phyloP scores from a whole-genome alignment of 2,797 vertebrate species.

The Pseudochirops corinnae region DNA sequence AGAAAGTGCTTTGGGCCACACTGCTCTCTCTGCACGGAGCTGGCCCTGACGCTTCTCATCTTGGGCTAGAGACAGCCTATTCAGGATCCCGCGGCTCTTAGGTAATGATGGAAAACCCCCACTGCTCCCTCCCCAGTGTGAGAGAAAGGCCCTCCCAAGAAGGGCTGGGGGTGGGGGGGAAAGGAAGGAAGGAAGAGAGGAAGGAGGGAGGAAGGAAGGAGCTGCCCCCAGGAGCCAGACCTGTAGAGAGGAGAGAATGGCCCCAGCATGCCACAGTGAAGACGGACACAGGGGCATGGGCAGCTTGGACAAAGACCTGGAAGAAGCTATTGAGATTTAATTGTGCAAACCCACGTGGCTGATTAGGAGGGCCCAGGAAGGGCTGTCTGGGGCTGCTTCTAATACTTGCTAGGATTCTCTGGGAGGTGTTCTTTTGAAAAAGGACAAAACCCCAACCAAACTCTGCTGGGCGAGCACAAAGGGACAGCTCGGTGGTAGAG shows the following conservation, averaged over 20 bases:
- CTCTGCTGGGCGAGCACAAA: constrained; percentile 76
- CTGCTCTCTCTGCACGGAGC: too few relatives aligned
- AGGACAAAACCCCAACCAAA: constrained; percentile 78
- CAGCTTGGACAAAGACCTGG: constrained; percentile 76
- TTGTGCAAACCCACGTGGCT: constrained; percentile 83
- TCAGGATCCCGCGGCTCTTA: background rate
- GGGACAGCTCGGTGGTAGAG: constrained; percentile 75
- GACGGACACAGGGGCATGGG: constrained; percentile 30
- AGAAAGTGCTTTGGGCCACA: background rate
- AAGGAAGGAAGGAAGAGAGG: background rate
- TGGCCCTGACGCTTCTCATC: background rate
- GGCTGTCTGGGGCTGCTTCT: background rate
- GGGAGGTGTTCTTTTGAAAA: constrained; percentile 70
- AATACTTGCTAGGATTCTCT: constrained; percentile 73
- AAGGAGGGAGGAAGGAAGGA: background rate
- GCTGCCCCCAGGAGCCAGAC: constrained; percentile 27
- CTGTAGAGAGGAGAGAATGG: constrained; percentile 73
- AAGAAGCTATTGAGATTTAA: constrained; percentile 81
- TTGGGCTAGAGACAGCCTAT: background rate
- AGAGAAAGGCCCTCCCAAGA: background rate
- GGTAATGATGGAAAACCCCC: background rate
- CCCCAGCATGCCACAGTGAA: constrained; percentile 61
- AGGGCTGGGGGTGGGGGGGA: background rate
- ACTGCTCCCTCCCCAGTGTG: background rate
- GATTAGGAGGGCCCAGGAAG: constrained; percentile 65